Base-by-base conservation (phyloP, 2,113 vertebrate genomes). In the Gnathonemus echidnorhynchus region DNA sequence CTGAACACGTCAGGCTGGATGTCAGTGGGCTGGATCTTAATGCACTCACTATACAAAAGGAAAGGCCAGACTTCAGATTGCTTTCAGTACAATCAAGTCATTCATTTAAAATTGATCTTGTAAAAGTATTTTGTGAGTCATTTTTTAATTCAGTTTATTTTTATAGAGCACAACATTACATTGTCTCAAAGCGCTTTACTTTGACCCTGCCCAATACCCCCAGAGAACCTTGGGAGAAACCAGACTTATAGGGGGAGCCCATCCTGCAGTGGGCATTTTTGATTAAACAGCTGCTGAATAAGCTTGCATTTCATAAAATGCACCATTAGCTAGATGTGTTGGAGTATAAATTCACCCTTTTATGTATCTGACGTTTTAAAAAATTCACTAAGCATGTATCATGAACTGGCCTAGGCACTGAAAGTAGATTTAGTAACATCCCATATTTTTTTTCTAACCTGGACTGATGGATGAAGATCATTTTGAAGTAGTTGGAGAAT, bases 401-500 rank as follows among this genome's bases (percentile, higher is more conserved):
- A 70, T 70, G n/a, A 24, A 86, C 10, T 53, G 31, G 50, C n/a
- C 53, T 39, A 53, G 52, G 52, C 31, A 35, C 24, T 42, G 39
- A 88, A 66, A 62, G 39, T 39, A 80, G 74, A 42, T 80, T 42
- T 19, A 39, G 74, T 80, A 80, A 80, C 35, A 80, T 42, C 35
- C 74, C 35, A 42, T 6, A 42, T 35, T 39, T 80, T 42, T 62
- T 62, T 53, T 11, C 91, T 94, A 93, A 99, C 98, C 98, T 99
- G 80, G 98, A 97, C 95, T 99, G 98, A 90, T 99, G 98, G 93
- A 99, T 99, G 96, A 99, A 99, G 96, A 99, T 99, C 98, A 99
- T 99, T 95, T 99, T 99, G 96, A 99, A 99, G 96, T 99, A 99
- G 97, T 98, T 99, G 92, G 98, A 99, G 94, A 99, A 99, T 87